These are phyloP conservation scores for Hyles lineata DNA, from an alignment of 2,888 invertebrate genomes.

Conservation along the genomic window DNA sequence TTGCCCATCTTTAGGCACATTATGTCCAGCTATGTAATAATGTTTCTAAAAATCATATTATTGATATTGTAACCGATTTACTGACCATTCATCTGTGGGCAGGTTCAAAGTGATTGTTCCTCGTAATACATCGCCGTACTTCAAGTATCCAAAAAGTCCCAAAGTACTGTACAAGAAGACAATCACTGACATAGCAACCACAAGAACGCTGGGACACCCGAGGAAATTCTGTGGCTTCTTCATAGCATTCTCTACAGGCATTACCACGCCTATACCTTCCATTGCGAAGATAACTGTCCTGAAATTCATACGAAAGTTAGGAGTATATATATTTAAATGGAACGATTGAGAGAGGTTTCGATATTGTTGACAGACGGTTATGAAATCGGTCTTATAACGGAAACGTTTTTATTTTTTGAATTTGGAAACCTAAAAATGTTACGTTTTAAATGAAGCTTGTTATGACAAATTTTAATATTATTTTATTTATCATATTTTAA, in stretches of 20 bases:
- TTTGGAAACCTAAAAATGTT: no score
- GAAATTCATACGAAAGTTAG: conserved; percentile 39
- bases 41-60: not conserved
- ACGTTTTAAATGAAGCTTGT: no score
- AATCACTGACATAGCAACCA: conserved; percentile 93
- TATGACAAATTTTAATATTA: no score
- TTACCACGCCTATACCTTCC: conserved; percentile 96
- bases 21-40: not conserved
- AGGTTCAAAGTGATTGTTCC: conserved; percentile 95
- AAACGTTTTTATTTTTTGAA: no score
- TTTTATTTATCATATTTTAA: no score
- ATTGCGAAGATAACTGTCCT: conserved; percentile 98
- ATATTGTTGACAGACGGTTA: not conserved
- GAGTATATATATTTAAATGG: not conserved
- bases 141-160: conserved; percentile 95
- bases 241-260: conserved; percentile 98
- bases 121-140: conserved; percentile 89
- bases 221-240: conserved; percentile 91
- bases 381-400: no score
- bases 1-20: not conserved
- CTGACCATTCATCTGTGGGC: conserved; percentile 87
- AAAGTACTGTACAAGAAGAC: conserved; percentile 91
- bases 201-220: conserved; percentile 92
- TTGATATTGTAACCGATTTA: conserved; percentile 37
- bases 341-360: not conserved